These are phyloP conservation scores for Sciurus carolinensis DNA, from an alignment of 2,797 vertebrate species.

Conservation along the genomic window DNA sequence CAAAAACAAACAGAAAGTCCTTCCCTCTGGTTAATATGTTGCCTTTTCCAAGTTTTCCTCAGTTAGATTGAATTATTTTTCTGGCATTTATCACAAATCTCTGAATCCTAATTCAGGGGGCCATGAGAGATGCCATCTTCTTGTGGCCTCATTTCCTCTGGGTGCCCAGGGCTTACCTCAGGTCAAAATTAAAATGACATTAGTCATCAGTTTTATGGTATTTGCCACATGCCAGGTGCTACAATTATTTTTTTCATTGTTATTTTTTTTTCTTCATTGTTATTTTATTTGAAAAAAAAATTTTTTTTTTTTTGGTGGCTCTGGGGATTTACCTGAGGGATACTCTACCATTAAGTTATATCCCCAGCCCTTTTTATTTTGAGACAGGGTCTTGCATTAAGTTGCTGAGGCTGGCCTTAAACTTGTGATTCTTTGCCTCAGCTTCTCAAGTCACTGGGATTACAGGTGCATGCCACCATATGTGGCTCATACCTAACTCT, in stretches of 20 bases:
- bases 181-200: not conserved
- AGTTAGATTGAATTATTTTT: not conserved
- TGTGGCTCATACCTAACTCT: not conserved
- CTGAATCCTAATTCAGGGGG: not conserved
- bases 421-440: too few relatives aligned
- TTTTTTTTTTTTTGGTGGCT: too few relatives aligned
- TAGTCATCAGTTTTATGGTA: not conserved
- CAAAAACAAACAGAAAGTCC: too few relatives aligned
- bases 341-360: too few relatives aligned
- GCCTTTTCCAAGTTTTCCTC: rapidly evolving
- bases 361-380: too few relatives aligned
- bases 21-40: not conserved
- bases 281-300: too few relatives aligned
- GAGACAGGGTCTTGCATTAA: too few relatives aligned
- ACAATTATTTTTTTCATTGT: not conserved
- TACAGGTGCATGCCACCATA: too few relatives aligned
- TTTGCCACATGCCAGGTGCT: not conserved
- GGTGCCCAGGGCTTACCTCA: not conserved
- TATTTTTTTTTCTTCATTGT: too few relatives aligned
- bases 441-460: too few relatives aligned
- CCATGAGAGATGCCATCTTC: not conserved
- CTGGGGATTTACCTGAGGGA: too few relatives aligned
- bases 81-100: constrained; percentile 41
- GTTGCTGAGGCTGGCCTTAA: too few relatives aligned
- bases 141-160: not conserved